Evolutionary conservation across 1,140 invertebrate genomes (phyloP), one percentile per base, ranked within the genome.

Genomic region (Araneus ventricosus): DNA sequence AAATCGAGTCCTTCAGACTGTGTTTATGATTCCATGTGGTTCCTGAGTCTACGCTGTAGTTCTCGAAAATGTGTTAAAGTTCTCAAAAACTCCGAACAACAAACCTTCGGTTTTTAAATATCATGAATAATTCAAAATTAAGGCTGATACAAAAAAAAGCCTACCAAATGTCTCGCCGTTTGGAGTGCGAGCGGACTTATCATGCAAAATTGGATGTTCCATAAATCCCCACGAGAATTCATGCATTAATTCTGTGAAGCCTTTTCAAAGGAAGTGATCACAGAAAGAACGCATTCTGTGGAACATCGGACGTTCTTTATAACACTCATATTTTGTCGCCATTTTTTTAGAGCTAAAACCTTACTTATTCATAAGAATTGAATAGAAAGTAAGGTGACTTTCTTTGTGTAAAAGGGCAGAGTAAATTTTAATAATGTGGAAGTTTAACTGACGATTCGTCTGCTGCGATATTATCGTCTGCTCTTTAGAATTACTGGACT

Each of bases 41-140:
- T 75, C 70, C 14, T 75, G 10, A 4, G 30, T 20, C 1, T 75
- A 20, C 30, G 37, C 41, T 5, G 20, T 52, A 17, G 22, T 82
- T 82, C 41, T 82, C n/a, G 37, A 82, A 52, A 82, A 82, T 82
- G 80, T 82, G 80, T 52, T 82, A 82, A 82, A 82, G 80, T 82
- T 82, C 41, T 82, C 80, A 52, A 45, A 37, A 82, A 82, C 39
- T 37, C 70, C 34, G 30, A 37, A 82, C 80, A 82, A 82, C 80
- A 82, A 63, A 30, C 80, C n/a, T 45, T 82, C 80, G 41, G 14
- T 82, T 82, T 82, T 82, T 82, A 52, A 82, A 52, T 52, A 52
- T 52, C 39, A 52, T 52, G 80, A 82, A 82, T 82, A 45, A 82
- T 82, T 82, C 80, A 82, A 30, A 52, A 82, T 82, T 82, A 82